Evolutionary conservation across 2,888 invertebrate genomes (phyloP), one percentile per base, ranked within the genome.

Genomic region (Erebia aethiops): DNA sequence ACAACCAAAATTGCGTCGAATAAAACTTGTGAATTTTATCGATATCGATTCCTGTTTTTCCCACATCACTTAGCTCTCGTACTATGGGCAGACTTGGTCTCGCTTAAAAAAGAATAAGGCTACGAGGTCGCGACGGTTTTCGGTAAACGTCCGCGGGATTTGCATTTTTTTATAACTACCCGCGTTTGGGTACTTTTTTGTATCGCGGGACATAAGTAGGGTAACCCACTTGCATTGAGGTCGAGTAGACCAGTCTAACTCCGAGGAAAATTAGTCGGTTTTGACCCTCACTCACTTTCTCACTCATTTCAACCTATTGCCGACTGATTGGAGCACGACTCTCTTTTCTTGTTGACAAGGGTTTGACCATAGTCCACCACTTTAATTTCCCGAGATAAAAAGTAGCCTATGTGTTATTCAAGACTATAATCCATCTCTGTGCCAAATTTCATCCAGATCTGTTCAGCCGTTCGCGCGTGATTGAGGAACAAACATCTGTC

Each of bases 31-130:
- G 16, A 52, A 51, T 14, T 18, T 51, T 46, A 70, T 69, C 73
- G 71, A 66, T 69, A 70, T 71, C 69, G 71, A 71, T 71, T 13
- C 46, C 18, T 65, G 10, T 56, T 14, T 46, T 16, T 52, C 11
- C n/a, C 11, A 46, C 46, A 46, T 11, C 56, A 18, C 67, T 51
- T 81, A 78, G 81, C 82, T 81, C 81, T 81, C 77, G 74, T 76
- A 80, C 79, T 78, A 83, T 81, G 82, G 82, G 79, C 49, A 49
- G 82, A 69, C 71, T 71, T 65, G 49, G 84, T 83, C 79, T 79
- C 86, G 84, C 77, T 85, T 85, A 85, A 86, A 87, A 87, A 75
- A 70, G 75, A 79, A 85, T 86, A 87, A 86, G 89, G 89, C 88
- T 83, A 89, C 78, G 82, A 75, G 88, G 88, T 85, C 86, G 75